A percentile compares a stretch with the other conserved stretches of the same genome.
Conservation (phyloP, 2,113 vertebrate genomes). For the Melierax canorus region DNA sequence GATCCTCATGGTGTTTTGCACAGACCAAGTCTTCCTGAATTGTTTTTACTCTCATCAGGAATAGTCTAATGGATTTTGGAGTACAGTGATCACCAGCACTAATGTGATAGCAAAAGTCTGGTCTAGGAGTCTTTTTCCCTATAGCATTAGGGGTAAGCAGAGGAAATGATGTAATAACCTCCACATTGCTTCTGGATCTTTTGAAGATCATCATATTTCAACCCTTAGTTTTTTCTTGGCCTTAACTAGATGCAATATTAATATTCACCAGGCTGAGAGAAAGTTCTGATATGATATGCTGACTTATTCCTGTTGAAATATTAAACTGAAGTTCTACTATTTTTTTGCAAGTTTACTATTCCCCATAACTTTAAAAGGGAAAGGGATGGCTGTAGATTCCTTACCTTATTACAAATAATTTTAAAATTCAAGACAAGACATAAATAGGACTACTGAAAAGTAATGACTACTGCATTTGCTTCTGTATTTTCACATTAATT, state of each 20-base stretch:
- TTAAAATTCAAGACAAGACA: background rate
- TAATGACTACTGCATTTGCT: background rate
- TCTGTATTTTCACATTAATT: background rate
- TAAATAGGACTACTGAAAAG: background rate
- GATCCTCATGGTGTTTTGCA: background rate
- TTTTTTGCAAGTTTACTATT: background rate
- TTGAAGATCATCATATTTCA: background rate
- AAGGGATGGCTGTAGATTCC: background rate
- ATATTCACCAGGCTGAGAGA: background rate
- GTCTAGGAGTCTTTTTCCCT: background rate
- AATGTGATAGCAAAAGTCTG: background rate
- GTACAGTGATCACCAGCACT: background rate
- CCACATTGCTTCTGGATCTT: background rate
- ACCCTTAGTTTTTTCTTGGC: background rate
- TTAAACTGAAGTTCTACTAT: background rate
- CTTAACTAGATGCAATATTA: background rate
- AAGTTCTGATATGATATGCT: background rate
- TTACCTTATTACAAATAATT: background rate
- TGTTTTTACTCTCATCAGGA: background rate
- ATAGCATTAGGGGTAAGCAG: background rate
- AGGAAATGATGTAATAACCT: background rate
- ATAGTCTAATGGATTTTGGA: background rate
- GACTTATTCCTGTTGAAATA: background rate
- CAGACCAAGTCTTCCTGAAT: background rate
- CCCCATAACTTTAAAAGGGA: background rate